These are phyloP conservation scores for Zelleria hepariella DNA, from an alignment of 2,888 invertebrate genomes.

Conservation along the genomic window DNA sequence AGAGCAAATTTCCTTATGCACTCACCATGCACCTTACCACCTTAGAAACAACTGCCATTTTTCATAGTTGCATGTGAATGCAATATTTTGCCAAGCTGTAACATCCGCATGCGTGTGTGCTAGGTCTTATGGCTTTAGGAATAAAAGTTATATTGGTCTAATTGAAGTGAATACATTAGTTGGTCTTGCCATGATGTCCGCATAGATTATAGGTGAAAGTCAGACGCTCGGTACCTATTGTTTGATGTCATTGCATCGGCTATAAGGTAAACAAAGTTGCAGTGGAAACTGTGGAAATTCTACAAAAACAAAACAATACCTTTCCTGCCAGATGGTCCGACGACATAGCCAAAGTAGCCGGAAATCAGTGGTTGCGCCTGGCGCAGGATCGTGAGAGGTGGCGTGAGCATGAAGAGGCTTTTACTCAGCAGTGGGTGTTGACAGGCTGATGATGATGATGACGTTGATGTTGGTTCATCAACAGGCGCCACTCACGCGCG, in stretches of 20 bases:
- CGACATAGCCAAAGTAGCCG: too few species aligned
- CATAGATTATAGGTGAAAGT: slow-evolving; percentile 3
- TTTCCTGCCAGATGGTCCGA: too few species aligned
- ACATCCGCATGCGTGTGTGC: background rate
- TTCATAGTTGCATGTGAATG: background rate
- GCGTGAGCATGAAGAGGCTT: too few species aligned
- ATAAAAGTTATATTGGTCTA: background rate
- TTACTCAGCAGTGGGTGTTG: too few species aligned
- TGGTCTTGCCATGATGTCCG: background rate
- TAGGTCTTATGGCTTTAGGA: background rate
- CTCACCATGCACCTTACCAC: background rate
- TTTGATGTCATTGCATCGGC: slow-evolving; percentile 4
- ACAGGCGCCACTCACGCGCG: too few species aligned
- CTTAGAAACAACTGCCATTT: background rate
- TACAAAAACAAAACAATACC: too few species aligned
- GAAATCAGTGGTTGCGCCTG: too few species aligned
- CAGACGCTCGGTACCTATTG: too few species aligned
- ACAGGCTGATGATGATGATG: too few species aligned
- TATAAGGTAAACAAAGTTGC: background rate
- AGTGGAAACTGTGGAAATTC: background rate
- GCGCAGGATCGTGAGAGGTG: too few species aligned
- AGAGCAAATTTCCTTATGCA: background rate
- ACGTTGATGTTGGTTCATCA: too few species aligned
- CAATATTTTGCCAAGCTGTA: background rate
- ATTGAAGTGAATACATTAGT: background rate